Evolutionary conservation across 2,113 vertebrate species (phyloP).

Genomic region (Ceyx margarethae): DNA sequence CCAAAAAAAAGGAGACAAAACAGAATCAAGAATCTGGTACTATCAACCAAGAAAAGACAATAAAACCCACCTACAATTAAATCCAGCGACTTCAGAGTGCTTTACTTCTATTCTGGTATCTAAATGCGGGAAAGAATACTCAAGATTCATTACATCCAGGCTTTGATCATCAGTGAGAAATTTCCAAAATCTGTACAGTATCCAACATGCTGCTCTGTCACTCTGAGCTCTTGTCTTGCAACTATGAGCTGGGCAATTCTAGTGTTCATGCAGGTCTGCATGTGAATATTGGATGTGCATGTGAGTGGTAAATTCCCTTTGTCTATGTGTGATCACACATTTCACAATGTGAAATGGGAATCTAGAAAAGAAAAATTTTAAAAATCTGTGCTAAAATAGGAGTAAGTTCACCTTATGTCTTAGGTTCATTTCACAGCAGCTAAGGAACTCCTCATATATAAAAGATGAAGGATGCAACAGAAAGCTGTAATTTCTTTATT

Average conservation of each 20-base stretch:
- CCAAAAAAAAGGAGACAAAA: background rate
- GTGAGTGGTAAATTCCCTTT: background rate
- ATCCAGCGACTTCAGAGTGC: background rate
- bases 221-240: background rate
- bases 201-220: background rate
- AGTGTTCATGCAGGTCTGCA: background rate
- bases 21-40: background rate
- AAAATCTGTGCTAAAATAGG: background rate
- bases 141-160: background rate
- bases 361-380: background rate
- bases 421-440: background rate
- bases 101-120: background rate
- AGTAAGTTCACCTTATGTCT: background rate
- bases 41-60: background rate
- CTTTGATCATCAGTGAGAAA: background rate
- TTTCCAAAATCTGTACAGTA: background rate
- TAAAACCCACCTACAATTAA: background rate
- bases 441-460: background rate
- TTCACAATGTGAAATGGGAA: background rate
- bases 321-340: accelerated
- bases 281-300: background rate
- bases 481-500: background rate
- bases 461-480: background rate
- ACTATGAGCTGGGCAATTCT: background rate
- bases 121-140: background rate